Percentiles rank a stretch among this genome's conserved stretches.
These are phyloP conservation scores for Hirtodrosophila histrioides DNA, from an alignment of 2,888 invertebrate genomes.

Conservation along the genomic window DNA sequence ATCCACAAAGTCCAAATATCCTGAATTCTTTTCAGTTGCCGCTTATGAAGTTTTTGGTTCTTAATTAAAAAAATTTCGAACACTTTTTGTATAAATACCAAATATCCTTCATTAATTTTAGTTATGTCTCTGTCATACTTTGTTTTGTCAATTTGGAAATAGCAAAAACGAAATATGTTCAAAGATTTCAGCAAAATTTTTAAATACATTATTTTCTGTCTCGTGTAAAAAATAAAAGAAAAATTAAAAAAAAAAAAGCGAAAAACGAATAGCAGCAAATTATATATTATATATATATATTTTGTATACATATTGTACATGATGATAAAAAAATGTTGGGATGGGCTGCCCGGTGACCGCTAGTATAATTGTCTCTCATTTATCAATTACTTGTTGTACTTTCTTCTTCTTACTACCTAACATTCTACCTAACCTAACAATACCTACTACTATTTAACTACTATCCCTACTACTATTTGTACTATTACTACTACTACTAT, in stretches of 20 bases:
- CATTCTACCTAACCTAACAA: conserved; percentile 65
- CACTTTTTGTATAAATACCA: conserved; percentile 63
- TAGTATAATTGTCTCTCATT: conserved; percentile 83
- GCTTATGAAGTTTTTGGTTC: conserved; percentile 32
- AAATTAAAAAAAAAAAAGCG: conserved; percentile 21
- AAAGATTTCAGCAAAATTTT: conserved; percentile 63
- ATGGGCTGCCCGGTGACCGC: conserved; percentile 85
- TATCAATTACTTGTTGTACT: conserved; percentile 82
- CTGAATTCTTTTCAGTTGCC: conserved; percentile 34
- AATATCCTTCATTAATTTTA: conserved; percentile 58
- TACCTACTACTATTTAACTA: conserved; percentile 54
- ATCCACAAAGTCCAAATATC: conserved; percentile 34
- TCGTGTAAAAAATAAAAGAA: conserved; percentile 40
- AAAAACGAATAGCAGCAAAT: conserved; percentile 60
- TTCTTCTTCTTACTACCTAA: conserved; percentile 67
- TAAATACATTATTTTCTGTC: conserved; percentile 27
- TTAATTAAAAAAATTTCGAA: conserved; percentile 31
- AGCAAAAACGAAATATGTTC: conserved; percentile 16
- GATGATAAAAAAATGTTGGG: conserved; percentile 84
- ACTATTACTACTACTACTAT: conserved; percentile 60
- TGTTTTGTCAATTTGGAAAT: conserved; percentile 60
- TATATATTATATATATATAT: conserved; percentile 70
- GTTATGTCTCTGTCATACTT: conserved; percentile 67
- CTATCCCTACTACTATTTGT: conserved; percentile 60
- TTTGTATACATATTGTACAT: conserved; percentile 76